Conservation (phyloP, 2,888 invertebrate genomes). For the Gymnoscelis rufifasciata region DNA sequence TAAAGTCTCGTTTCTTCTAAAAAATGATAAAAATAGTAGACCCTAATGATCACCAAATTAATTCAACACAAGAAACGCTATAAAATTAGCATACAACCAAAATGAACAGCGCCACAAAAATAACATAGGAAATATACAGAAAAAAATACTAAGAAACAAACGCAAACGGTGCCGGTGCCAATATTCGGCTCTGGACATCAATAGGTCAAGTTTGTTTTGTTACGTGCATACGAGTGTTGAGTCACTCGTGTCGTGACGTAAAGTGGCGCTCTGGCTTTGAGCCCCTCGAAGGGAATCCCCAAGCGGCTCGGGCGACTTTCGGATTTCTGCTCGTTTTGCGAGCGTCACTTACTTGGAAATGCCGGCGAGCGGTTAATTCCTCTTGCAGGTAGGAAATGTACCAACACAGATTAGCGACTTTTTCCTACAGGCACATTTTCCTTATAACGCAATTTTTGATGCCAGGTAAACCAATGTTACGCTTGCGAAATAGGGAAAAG, state of each 20-base stretch:
- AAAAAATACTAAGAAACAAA: no score
- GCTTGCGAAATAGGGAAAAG: background rate
- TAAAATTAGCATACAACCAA: background rate
- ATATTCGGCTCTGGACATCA: background rate
- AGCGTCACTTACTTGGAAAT: constrained; percentile 2
- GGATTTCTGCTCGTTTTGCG: constrained; percentile 16
- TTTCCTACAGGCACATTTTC: constrained; percentile 1
- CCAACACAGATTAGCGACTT: background rate
- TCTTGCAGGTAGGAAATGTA: background rate
- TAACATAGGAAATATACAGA: background rate
- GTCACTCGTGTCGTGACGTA: constrained; percentile 14
- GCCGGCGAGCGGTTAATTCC: constrained; percentile 1
- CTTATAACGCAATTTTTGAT: constrained; percentile 1
- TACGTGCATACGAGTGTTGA: constrained; percentile 4
- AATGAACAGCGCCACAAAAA: background rate
- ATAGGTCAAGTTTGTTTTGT: constrained; percentile 7
- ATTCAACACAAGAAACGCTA: no score
- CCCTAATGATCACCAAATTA: no score
- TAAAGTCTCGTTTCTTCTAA: no score
- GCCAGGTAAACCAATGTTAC: background rate
- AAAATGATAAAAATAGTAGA: no score
- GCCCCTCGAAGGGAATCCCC: constrained; percentile 27
- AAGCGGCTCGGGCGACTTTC: constrained; percentile 20
- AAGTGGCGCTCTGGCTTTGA: background rate
- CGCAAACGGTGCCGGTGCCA: no score